These are phyloP conservation scores for Eidolon helvum DNA, from an alignment of 2,113 vertebrate species.

Conservation along the genomic window DNA sequence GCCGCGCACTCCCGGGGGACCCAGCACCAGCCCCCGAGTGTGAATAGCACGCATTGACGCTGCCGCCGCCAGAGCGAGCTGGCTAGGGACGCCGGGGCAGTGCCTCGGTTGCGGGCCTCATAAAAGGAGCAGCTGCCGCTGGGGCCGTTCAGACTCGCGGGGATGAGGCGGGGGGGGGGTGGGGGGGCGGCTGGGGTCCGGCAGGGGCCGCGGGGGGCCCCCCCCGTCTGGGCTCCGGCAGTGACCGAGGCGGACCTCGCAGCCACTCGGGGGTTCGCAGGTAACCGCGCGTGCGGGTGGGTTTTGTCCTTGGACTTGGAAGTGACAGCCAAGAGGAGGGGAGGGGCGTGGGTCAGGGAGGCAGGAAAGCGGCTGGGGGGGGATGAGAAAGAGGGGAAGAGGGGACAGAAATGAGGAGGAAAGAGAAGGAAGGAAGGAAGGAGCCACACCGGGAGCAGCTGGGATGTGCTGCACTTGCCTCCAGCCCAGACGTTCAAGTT, in stretches of 20 bases:
- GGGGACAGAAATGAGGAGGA: background rate
- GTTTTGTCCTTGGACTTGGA: constrained; percentile 59
- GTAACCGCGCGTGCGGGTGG: constrained; percentile 37
- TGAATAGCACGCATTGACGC: constrained; percentile 90
- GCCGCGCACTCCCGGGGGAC: constrained; percentile 80
- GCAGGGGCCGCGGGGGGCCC: background rate
- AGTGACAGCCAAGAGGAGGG: constrained; percentile 31
- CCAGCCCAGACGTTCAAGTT: background rate
- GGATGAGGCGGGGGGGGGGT: constrained; percentile 82
- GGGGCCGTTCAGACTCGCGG: constrained; percentile 84
- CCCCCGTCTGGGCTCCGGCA: constrained; percentile 46
- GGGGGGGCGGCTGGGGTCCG: constrained; percentile 64
- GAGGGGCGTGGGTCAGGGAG: background rate
- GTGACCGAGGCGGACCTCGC: background rate
- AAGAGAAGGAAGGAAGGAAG: background rate
- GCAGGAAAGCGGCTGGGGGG: background rate
- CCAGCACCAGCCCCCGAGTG: constrained; percentile 81
- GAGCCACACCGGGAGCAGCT: constrained; percentile 36
- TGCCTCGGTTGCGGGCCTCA: constrained; percentile 89
- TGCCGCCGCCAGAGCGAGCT: constrained; percentile 83
- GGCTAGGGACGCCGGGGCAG: constrained; percentile 87
- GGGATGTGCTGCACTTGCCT: background rate
- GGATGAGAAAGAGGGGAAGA: background rate
- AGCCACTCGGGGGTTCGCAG: background rate
- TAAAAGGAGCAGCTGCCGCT: constrained; percentile 91